Conservation (phyloP, 2,797 vertebrate genomes). For the Petrocephalus sullivani region DNA sequence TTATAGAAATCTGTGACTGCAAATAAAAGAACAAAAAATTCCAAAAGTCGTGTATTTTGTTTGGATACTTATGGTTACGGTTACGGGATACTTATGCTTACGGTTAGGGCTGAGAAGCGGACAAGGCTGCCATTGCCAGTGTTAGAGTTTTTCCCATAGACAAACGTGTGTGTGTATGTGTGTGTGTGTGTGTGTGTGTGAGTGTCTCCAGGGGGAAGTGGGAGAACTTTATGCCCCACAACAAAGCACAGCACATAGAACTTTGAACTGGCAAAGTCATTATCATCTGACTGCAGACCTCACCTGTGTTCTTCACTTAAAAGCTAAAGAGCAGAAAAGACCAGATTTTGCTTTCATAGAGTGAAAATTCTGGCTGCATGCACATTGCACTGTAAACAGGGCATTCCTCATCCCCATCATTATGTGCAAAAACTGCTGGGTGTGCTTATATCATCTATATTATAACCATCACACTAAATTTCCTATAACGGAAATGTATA, state of each 20-base stretch:
- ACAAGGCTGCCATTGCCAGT: too few relatives aligned
- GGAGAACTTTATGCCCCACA: not conserved
- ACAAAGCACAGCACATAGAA: constrained; percentile 14
- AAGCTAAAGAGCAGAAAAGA: constrained; percentile 24
- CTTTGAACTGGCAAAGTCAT: constrained; percentile 23
- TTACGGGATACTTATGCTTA: too few relatives aligned
- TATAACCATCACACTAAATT: not conserved
- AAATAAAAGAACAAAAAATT: too few relatives aligned
- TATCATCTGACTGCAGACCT: constrained; percentile 23
- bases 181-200: not conserved
- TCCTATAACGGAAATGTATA: not conserved
- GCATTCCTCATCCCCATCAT: not conserved
- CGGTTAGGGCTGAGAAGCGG: too few relatives aligned
- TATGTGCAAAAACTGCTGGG: not conserved
- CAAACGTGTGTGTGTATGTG: not conserved
- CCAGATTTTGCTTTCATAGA: constrained; percentile 19
- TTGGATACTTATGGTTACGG: too few relatives aligned
- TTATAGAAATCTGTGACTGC: too few relatives aligned
- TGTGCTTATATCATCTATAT: not conserved
- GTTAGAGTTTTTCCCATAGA: too few relatives aligned
- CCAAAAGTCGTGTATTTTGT: too few relatives aligned
- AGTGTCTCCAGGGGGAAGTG: not conserved
- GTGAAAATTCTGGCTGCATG: constrained; percentile 11
- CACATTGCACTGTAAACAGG: not conserved
- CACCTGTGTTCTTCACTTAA: constrained; percentile 35